These are phyloP conservation scores for Sphaeramia orbicularis DNA, from an alignment of 2,797 vertebrate species.

Conservation along the genomic window DNA sequence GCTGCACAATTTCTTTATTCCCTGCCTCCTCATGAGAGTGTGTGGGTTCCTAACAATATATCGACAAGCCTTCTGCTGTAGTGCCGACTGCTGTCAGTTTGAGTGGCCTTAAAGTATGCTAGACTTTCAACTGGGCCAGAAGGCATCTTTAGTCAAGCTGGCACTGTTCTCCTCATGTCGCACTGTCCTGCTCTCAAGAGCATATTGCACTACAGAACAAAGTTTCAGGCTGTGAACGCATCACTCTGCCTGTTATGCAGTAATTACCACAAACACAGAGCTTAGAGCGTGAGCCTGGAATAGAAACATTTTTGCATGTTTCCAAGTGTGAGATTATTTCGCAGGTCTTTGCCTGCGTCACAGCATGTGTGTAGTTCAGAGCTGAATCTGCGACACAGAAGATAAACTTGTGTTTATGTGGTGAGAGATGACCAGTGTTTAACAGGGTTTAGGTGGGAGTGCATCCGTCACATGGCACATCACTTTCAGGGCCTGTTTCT, in stretches of 20 bases:
- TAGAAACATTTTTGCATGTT: slow-evolving; percentile 34
- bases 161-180: slow-evolving; percentile 34
- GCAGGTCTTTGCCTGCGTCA: slow-evolving; percentile 24
- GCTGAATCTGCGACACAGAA: slow-evolving; percentile 27
- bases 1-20: slow-evolving; percentile 6
- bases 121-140: slow-evolving; percentile 44
- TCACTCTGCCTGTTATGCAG: slow-evolving; percentile 23
- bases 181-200: slow-evolving; percentile 35
- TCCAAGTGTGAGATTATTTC: slow-evolving; percentile 53
- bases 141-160: slow-evolving; percentile 59
- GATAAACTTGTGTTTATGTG: slow-evolving; percentile 37
- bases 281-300: slow-evolving; percentile 5
- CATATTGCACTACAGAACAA: slow-evolving; percentile 53
- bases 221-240: slow-evolving; percentile 36
- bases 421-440: slow-evolving; percentile 55
- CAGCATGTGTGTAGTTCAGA: slow-evolving; percentile 34
- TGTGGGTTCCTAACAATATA: slow-evolving; percentile 23
- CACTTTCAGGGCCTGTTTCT: slow-evolving; percentile 56
- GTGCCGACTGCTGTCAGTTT: slow-evolving; percentile 27
- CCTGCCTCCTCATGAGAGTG: slow-evolving; percentile 12
- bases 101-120: slow-evolving; percentile 28
- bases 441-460: slow-evolving; percentile 63
- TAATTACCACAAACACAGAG: slow-evolving; percentile 40
- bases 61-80: slow-evolving; percentile 20
- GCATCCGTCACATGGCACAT: slow-evolving; percentile 70